Percentiles rank a stretch among this genome's conserved stretches.
Conservation (phyloP, 2,888 invertebrate genomes). For the Zonitis immaculata region DNA sequence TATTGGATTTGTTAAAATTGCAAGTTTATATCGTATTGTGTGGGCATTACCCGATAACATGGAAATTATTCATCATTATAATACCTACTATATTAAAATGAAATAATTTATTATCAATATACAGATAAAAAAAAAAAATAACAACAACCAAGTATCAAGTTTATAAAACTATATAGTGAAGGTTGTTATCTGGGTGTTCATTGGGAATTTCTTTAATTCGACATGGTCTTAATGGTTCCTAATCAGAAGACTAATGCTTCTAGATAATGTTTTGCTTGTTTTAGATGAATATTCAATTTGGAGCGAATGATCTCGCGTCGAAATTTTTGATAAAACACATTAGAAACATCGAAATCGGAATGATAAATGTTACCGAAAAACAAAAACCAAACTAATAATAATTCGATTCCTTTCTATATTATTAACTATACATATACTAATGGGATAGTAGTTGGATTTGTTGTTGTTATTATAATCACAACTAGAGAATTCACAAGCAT, state of each 20-base stretch:
- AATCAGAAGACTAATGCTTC: conserved; percentile 32
- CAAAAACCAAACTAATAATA: no score
- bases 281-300: conserved; percentile 33
- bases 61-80: neutral
- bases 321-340: conserved; percentile 22
- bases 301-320: conserved; percentile 17
- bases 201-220: conserved; percentile 25
- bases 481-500: neutral
- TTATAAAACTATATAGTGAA: conserved; percentile 18
- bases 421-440: no score
- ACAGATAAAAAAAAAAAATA: neutral
- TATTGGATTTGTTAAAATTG: neutral
- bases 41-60: neutral
- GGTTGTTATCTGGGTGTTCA: conserved; percentile 30
- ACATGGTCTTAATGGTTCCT: conserved; percentile 33
- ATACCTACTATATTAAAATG: no score
- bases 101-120: neutral
- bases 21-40: neutral
- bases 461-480: neutral
- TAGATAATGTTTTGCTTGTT: conserved; percentile 31
- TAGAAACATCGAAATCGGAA: conserved; percentile 15
- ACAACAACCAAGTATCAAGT: neutral
- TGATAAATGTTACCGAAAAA: conserved; percentile 9
- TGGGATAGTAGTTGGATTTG: neutral
- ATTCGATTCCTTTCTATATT: conserved; percentile 6